phyloP scores from a whole-genome alignment of 2,888 invertebrate genomes.

The Sphaerophoria rueppellii region DNA sequence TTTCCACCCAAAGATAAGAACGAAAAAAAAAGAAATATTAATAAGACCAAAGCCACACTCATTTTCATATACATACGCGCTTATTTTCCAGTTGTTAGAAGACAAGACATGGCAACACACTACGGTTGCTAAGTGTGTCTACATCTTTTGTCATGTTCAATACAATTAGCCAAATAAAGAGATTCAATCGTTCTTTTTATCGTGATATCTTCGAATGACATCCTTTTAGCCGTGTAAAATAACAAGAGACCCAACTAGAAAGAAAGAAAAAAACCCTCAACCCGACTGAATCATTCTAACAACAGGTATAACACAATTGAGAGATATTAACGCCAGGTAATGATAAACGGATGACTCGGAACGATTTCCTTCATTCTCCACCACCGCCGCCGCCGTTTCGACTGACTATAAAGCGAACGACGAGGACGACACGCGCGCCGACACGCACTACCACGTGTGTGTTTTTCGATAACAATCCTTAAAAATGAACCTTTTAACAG shows the following conservation, averaged over 20 bases:
- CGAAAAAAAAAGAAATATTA: too few species aligned
- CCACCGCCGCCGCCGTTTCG: background rate
- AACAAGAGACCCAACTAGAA: constrained; percentile 3
- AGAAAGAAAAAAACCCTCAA: constrained; percentile 4
- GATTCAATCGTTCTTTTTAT: constrained; percentile 67
- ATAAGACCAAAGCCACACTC: too few species aligned
- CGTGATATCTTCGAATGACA: constrained; percentile 44
- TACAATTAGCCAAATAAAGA: constrained; percentile 71
- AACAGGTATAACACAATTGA: constrained; percentile 67
- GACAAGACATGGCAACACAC: too few species aligned
- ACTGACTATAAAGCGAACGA: too few species aligned
- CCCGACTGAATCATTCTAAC: constrained; percentile 30
- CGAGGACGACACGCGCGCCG: background rate
- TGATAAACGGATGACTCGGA: constrained; percentile 67
- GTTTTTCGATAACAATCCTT: constrained; percentile 47
- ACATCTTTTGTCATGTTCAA: constrained; percentile 14
- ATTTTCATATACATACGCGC: too few species aligned
- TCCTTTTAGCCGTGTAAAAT: constrained; percentile 47
- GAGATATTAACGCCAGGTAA: constrained; percentile 65
- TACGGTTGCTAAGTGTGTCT: background rate
- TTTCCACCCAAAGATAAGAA: too few species aligned
- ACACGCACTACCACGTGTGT: background rate
- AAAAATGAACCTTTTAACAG: background rate
- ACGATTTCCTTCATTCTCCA: constrained; percentile 44
- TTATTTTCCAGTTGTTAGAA: too few species aligned